Evolutionary conservation across 2,113 vertebrate genomes (phyloP).

Genomic region (Pungitius pungitius): DNA sequence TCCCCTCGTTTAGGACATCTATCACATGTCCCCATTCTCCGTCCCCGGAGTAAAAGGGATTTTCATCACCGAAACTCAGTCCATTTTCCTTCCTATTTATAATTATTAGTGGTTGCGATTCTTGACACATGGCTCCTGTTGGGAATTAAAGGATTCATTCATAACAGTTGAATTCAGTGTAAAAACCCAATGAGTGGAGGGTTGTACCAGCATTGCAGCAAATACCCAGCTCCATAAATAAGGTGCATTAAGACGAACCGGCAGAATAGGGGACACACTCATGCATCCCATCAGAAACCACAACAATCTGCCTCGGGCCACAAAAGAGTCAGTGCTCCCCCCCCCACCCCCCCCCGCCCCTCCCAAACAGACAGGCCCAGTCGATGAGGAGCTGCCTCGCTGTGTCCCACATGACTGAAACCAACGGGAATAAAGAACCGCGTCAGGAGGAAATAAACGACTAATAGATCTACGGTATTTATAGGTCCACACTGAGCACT

Average conservation of each 20-base stretch:
- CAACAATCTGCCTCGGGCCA: neutral
- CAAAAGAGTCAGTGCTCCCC: neutral
- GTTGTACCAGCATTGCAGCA: too few species aligned
- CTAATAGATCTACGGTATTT: constrained; percentile 8
- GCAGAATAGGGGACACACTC: neutral
- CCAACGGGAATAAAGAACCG: neutral
- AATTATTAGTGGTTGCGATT: too few species aligned
- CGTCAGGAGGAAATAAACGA: neutral
- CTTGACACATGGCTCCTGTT: neutral
- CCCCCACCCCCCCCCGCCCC: too few species aligned
- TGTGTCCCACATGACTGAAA: neutral
- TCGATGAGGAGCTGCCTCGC: neutral
- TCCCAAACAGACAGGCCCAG: neutral
- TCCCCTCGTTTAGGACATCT: neutral
- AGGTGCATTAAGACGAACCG: too few species aligned
- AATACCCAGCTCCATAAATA: neutral
- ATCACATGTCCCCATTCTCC: neutral
- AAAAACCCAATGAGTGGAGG: neutral
- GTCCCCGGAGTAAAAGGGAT: neutral
- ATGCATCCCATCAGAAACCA: neutral
- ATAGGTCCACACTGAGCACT: neutral
- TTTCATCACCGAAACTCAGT: too few species aligned
- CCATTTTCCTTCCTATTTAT: too few species aligned
- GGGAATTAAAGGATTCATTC: neutral
- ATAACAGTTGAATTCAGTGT: neutral